Evolutionary conservation across 1,140 invertebrate species (phyloP).

Genomic region (Choristoneura fumiferana): DNA sequence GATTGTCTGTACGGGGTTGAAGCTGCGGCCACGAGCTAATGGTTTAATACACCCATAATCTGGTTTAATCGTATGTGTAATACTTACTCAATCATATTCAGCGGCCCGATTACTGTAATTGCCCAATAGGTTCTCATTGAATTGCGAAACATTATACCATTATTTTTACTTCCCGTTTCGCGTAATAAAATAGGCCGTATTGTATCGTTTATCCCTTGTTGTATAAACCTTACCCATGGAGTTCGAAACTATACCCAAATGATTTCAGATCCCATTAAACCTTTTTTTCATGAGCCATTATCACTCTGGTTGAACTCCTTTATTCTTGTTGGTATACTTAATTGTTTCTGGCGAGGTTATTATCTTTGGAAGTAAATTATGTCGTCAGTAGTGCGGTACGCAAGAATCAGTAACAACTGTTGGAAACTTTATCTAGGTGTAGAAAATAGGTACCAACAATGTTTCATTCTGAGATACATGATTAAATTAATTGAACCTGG

Average conservation of each 20-base stretch:
- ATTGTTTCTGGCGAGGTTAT: too few species aligned
- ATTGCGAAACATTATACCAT: background rate
- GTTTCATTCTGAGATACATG: too few species aligned
- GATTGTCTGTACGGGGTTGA: too few species aligned
- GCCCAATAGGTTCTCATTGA: too few species aligned
- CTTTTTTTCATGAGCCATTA: background rate
- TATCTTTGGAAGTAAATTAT: background rate
- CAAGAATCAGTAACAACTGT: too few species aligned
- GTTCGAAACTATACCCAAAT: background rate
- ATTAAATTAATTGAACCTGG: too few species aligned
- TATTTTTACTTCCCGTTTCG: background rate
- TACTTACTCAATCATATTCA: too few species aligned
- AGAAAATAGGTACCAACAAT: too few species aligned
- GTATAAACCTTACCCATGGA: background rate
- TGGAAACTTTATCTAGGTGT: background rate
- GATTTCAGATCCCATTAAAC: background rate
- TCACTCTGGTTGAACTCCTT: background rate
- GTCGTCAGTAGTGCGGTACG: background rate
- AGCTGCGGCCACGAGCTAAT: too few species aligned
- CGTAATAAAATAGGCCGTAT: constrained; percentile 1
- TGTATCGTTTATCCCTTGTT: constrained; percentile 8
- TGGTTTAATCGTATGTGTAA: too few species aligned
- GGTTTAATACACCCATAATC: too few species aligned
- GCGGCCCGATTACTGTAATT: too few species aligned
- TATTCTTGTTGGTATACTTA: background rate